phyloP scores from a whole-genome alignment of 2,888 invertebrate species.

The Zygaena filipendulae region DNA sequence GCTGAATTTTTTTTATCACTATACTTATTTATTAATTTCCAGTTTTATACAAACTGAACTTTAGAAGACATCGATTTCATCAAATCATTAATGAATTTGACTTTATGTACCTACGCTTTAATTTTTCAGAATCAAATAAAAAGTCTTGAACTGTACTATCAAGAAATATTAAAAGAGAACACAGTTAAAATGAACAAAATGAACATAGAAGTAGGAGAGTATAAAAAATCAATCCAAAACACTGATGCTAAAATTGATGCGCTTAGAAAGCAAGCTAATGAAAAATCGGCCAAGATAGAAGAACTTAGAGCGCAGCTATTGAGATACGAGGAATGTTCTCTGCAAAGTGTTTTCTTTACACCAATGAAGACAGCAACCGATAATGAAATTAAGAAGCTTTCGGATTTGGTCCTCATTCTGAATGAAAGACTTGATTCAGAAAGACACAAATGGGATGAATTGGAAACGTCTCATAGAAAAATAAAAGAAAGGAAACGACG shows the following conservation, averaged over 20 bases:
- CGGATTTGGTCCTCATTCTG: constrained; percentile 67
- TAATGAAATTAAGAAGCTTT: constrained; percentile 69
- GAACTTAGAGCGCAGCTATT: constrained; percentile 50
- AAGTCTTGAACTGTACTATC: constrained; percentile 47
- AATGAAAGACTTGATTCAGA: constrained; percentile 70
- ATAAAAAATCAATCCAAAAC: constrained; percentile 48
- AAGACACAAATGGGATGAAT: constrained; percentile 65
- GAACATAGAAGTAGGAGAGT: constrained; percentile 45
- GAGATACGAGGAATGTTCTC: constrained; percentile 54
- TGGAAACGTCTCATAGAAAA: constrained; percentile 66
- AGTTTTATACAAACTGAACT: no score
- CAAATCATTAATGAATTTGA: no score
- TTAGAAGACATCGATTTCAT: no score
- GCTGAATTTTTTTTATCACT: no score
- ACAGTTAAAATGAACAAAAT: constrained; percentile 57
- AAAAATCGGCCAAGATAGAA: constrained; percentile 55
- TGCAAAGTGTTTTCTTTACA: constrained; percentile 58
- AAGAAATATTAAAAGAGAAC: constrained; percentile 58
- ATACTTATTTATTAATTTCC: no score
- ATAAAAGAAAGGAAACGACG: constrained; percentile 60
- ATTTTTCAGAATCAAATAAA: constrained; percentile 60
- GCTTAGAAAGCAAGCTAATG: constrained; percentile 47
- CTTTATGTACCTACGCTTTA: no score
- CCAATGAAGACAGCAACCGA: constrained; percentile 69
- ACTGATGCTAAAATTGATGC: constrained; percentile 63